Conservation (phyloP, 2,797 vertebrate genomes). For the Cossypha heuglini region DNA sequence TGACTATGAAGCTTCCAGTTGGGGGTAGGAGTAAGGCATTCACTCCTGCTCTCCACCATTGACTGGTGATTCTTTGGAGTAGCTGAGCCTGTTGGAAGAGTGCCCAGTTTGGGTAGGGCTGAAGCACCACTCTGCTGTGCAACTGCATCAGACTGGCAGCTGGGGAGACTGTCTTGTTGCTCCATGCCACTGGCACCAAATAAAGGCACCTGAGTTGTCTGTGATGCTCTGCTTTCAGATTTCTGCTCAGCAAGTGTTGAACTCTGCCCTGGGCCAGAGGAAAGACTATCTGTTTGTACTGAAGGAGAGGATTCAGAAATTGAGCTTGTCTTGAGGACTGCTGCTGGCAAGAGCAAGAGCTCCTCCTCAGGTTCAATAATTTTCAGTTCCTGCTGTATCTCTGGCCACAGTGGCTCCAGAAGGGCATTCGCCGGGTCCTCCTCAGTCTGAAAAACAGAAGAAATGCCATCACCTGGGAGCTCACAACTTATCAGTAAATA, state of each 20-base stretch:
- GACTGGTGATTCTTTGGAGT: neutral
- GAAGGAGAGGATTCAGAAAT: neutral
- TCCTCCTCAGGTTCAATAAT: conserved; percentile 87
- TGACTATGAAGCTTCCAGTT: conserved; percentile 35
- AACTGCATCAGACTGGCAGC: neutral
- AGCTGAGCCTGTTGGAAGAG: neutral
- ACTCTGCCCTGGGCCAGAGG: neutral
- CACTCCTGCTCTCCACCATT: neutral
- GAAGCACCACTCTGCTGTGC: neutral
- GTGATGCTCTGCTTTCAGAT: neutral
- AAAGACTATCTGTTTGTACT: neutral
- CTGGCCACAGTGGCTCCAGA: conserved; percentile 76
- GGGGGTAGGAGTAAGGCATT: conserved; percentile 12
- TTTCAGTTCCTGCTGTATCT: conserved; percentile 86
- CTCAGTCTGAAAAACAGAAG: conserved; percentile 70
- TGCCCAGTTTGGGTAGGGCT: neutral
- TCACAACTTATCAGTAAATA: neutral
- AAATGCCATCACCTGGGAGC: neutral
- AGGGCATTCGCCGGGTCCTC: conserved; percentile 44
- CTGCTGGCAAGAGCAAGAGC: conserved; percentile 38
- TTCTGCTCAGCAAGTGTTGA: neutral
- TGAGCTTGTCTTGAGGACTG: neutral
- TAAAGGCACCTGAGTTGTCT: neutral
- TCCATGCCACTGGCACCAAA: neutral
- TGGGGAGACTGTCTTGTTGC: neutral